phyloP scores from a whole-genome alignment of 2,888 invertebrate species.

The Plebejus melissa region DNA sequence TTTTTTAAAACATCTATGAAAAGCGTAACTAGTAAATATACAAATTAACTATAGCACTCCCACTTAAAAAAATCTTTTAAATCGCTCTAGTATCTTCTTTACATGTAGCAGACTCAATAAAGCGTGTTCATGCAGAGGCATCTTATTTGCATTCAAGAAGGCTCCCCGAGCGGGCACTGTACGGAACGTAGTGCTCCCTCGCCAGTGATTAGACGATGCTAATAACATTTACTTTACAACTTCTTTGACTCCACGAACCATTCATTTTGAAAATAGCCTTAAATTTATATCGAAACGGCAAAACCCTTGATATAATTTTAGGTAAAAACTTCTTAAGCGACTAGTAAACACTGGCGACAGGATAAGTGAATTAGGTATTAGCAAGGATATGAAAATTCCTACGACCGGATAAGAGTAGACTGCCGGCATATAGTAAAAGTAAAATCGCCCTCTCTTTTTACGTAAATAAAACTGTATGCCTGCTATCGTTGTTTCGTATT shows the following conservation, averaged over 20 bases:
- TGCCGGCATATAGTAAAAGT: too few relatives aligned
- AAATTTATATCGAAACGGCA: background rate
- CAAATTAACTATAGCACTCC: background rate
- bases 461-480: too few relatives aligned
- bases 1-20: too few relatives aligned
- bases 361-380: too few relatives aligned
- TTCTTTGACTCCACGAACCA: conserved; percentile 71
- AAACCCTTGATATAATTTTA: background rate
- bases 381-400: too few relatives aligned
- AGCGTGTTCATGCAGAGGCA: conserved; percentile 72
- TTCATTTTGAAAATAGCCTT: conserved; percentile 37
- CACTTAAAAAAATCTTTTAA: conserved; percentile 30
- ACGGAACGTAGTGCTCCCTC: conserved; percentile 70
- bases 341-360: too few relatives aligned
- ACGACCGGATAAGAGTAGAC: too few relatives aligned
- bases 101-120: conserved; percentile 53
- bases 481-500: background rate
- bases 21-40: background rate
- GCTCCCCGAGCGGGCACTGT: conserved; percentile 67
- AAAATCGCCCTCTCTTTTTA: too few relatives aligned
- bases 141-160: conserved; percentile 77
- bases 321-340: background rate
- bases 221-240: conserved; percentile 77
- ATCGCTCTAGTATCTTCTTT: conserved; percentile 39
- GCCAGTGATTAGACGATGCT: conserved; percentile 76